These are phyloP conservation scores for Apus apus DNA, from an alignment of 2,113 vertebrate genomes.

Conservation along the genomic window DNA sequence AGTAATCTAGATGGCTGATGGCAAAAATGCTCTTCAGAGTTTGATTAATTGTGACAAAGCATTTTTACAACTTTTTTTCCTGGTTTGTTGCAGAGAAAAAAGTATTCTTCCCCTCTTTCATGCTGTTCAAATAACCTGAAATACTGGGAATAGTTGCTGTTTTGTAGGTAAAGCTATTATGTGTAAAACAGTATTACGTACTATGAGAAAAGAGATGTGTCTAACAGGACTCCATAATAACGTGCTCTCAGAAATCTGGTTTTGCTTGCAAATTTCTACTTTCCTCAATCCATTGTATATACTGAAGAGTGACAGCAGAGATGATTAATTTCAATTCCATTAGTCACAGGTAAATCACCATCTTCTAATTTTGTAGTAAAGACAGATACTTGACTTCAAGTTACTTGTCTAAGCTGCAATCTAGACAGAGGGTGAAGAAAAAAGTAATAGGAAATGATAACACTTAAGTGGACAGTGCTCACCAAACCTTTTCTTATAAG, in stretches of 20 bases:
- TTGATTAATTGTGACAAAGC: neutral
- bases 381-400: neutral
- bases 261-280: neutral
- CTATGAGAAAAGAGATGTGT: neutral
- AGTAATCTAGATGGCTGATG: neutral
- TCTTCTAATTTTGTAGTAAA: neutral
- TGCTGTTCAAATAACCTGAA: neutral
- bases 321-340: neutral
- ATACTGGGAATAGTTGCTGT: neutral
- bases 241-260: neutral
- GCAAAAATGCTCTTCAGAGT: neutral
- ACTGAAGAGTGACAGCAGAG: neutral
- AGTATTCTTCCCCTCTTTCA: neutral
- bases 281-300: neutral
- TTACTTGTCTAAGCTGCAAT: neutral
- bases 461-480: neutral
- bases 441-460: neutral
- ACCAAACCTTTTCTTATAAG: neutral
- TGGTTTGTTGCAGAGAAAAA: neutral
- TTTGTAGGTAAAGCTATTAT: neutral
- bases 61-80: neutral
- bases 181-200: fast-evolving
- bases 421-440: neutral
- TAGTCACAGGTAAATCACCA: neutral
- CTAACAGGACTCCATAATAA: neutral